Conservation (phyloP, 2,797 vertebrate species). For the Hafferia zeledoni region DNA sequence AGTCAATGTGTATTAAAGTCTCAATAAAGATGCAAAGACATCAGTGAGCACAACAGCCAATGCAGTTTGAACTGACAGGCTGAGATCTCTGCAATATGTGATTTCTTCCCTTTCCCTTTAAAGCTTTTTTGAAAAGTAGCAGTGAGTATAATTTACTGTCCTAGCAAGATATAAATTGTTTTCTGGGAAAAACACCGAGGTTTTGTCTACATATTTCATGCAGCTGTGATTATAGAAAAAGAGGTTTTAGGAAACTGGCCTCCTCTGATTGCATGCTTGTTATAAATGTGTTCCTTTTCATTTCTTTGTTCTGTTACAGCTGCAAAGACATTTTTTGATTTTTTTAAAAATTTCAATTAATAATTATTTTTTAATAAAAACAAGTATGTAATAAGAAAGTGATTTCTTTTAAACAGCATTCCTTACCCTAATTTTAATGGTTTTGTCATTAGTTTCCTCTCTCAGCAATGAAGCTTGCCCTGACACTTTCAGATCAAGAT, state of each 20-base stretch:
- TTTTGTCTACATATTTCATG: conserved; percentile 14
- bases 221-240: conserved; percentile 9
- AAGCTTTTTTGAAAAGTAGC: background rate
- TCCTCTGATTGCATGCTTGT: background rate
- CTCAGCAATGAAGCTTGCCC: background rate
- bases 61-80: background rate
- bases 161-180: conserved; percentile 6
- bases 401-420: background rate
- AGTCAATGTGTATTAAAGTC: background rate
- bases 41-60: background rate
- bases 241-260: background rate
- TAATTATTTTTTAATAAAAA: background rate
- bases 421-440: background rate
- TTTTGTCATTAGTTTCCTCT: background rate
- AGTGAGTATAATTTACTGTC: conserved; percentile 4
- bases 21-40: background rate
- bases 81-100: background rate
- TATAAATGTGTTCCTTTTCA: background rate
- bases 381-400: background rate
- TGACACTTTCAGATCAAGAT: background rate
- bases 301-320: background rate
- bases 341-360: background rate
- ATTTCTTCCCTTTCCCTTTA: background rate
- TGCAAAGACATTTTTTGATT: background rate
- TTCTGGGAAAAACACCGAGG: background rate